These are phyloP conservation scores for Bergia puertoricense DNA, from an alignment of 92 coral and sea anemone species.

Conservation along the genomic window DNA sequence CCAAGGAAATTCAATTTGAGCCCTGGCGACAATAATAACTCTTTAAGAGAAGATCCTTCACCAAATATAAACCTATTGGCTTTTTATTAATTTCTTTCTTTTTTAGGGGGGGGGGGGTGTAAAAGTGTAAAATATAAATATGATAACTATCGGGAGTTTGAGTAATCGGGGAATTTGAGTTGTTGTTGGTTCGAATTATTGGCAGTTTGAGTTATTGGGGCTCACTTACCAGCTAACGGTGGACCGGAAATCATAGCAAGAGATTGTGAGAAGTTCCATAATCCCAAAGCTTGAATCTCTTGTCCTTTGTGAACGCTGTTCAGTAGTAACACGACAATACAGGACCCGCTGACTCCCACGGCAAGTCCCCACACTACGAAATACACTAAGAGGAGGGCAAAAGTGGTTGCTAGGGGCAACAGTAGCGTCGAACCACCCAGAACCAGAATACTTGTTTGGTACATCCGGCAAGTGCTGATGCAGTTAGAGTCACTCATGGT, in stretches of 20 bases:
- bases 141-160: too few relatives aligned
- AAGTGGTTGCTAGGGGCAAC: slow-evolving; percentile 12
- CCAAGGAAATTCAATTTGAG: too few relatives aligned
- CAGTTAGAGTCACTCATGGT: background rate
- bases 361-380: slow-evolving; percentile 4
- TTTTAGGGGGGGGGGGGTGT: too few relatives aligned
- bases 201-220: background rate
- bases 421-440: background rate
- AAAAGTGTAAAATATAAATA: too few relatives aligned
- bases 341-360: background rate
- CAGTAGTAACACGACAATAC: background rate
- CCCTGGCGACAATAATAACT: too few relatives aligned
- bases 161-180: too few relatives aligned
- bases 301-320: background rate
- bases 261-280: background rate
- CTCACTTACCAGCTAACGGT: slow-evolving; percentile 8
- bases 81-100: too few relatives aligned
- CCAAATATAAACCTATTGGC: too few relatives aligned
- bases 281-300: background rate
- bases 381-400: background rate
- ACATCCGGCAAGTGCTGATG: background rate
- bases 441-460: background rate
- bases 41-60: too few relatives aligned
- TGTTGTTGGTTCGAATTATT: too few relatives aligned
- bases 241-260: background rate